Conservation (phyloP, 2,888 invertebrate genomes). For the Andricus quercusramuli region DNA sequence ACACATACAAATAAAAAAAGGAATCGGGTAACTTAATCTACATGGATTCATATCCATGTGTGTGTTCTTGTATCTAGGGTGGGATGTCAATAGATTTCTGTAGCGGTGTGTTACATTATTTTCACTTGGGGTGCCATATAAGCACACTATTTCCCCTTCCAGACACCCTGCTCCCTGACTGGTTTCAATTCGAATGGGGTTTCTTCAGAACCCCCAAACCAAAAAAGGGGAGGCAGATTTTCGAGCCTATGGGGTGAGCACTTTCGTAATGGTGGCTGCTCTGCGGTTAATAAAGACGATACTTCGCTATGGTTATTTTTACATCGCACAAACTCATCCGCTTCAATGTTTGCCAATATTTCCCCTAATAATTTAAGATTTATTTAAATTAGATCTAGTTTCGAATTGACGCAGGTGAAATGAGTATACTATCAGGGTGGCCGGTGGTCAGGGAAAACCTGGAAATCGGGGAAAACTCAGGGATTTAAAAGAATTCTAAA, state of each 20-base stretch:
- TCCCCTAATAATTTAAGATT: not conserved
- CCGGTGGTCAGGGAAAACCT: too few species aligned
- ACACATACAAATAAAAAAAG: constrained; percentile 33
- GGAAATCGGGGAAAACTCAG: too few species aligned
- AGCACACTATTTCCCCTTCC: constrained; percentile 33
- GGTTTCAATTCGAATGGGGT: constrained; percentile 56
- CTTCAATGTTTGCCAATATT: constrained; percentile 21
- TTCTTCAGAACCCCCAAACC: constrained; percentile 37
- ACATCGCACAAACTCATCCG: not conserved
- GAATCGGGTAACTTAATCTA: constrained; percentile 44
- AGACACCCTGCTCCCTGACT: constrained; percentile 48
- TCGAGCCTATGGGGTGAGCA: constrained; percentile 49
- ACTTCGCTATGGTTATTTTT: constrained; percentile 21
- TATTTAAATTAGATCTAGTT: too few species aligned
- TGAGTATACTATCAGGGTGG: too few species aligned
- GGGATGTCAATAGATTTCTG: constrained; percentile 69
- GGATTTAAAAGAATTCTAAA: too few species aligned
- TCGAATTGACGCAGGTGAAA: too few species aligned
- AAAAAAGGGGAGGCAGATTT: constrained; percentile 49
- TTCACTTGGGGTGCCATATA: constrained; percentile 56
- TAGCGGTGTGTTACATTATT: constrained; percentile 69
- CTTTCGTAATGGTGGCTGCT: constrained; percentile 54
- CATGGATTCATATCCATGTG: constrained; percentile 43
- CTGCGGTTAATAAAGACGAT: constrained; percentile 34
- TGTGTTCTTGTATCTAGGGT: constrained; percentile 57